These are phyloP conservation scores for Polyodon spathula DNA, from an alignment of 2,113 vertebrate genomes.

Conservation along the genomic window DNA sequence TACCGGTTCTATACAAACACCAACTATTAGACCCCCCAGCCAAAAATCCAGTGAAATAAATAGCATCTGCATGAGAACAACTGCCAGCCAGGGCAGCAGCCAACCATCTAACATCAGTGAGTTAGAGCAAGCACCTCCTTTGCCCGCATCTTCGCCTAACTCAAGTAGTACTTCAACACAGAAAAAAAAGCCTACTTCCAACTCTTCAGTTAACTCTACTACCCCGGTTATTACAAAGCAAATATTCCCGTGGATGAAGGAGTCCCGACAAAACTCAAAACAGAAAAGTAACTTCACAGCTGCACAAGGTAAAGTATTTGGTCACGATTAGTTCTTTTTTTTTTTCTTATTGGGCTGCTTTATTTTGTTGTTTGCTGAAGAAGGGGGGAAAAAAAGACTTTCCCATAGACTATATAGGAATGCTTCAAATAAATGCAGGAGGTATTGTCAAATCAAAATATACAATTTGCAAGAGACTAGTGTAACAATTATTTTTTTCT, in stretches of 20 bases:
- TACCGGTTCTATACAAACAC: conserved; percentile 83
- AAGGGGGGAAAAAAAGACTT: too few species aligned
- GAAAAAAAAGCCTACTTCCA: conserved; percentile 83
- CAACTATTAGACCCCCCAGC: conserved; percentile 62
- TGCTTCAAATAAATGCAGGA: too few species aligned
- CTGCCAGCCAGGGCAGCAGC: conserved; percentile 61
- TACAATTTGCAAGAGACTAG: too few species aligned
- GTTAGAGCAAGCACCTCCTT: conserved; percentile 69
- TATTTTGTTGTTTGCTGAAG: neutral
- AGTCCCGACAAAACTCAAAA: conserved; percentile 87
- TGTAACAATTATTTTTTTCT: too few species aligned
- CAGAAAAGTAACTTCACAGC: conserved; percentile 83
- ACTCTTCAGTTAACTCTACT: conserved; percentile 54
- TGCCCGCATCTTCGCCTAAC: conserved; percentile 78
- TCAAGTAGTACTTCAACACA: conserved; percentile 69
- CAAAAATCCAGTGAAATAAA: conserved; percentile 82
- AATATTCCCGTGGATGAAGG: conserved; percentile 99
- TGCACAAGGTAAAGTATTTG: conserved; percentile 81
- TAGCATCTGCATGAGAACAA: conserved; percentile 86
- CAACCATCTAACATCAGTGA: conserved; percentile 69
- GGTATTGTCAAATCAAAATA: too few species aligned
- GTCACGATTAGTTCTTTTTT: too few species aligned
- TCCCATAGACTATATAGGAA: too few species aligned
- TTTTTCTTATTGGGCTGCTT: conserved; percentile 12
- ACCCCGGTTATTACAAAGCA: conserved; percentile 86